Evolutionary conservation across 2,113 vertebrate genomes (phyloP), one percentile per base, ranked within the genome.

Genomic region (Ranitomeya imitator): DNA sequence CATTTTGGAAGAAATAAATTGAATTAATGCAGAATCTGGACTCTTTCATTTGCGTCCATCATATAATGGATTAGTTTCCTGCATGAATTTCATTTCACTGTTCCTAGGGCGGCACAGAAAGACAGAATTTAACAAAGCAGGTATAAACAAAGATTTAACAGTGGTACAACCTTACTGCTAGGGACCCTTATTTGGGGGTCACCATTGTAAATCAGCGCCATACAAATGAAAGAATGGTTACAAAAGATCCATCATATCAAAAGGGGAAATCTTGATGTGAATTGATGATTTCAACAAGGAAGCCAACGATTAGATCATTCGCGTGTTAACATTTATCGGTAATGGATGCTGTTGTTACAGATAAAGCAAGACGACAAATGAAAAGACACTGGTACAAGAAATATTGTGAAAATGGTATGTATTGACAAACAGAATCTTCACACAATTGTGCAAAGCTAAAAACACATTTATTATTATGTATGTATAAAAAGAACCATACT

Each of bases 391-490:
- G 59, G 37, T 59, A 82, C 80, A 45, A 51, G 11, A 67, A 83
- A 60, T 16, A 7, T 52, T 83, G 81, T 83, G 61, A 83, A 45
- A 67, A 83, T 83, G 81, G 61, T 51, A 83, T 83, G 81, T 83
- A 67, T 83, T 67, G 61, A 83, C 81, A 83, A 83, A 83, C 61
- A 69, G 45, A 83, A 67, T 69, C 21, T 51, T 51, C 63, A 67
- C 61, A 54, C 45, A 61, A 69, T n/a, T 67, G 13, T 69, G 81
- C 45, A 83, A 83, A 83, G 61, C 26, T 83, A 83, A 83, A 83
- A 83, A 83, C 63, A 83, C 60, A 69, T 83, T 83, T 83, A 67
- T 83, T 69, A 26, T 83, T 83, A 52, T n/a, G 61, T 26, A 83
- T 83, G 21, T 83, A 83, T 69, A 83, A 83, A 82, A 63, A 55